These are phyloP conservation scores for Drosophila subsilvestris DNA, from an alignment of 2,888 invertebrate genomes.

Conservation along the genomic window DNA sequence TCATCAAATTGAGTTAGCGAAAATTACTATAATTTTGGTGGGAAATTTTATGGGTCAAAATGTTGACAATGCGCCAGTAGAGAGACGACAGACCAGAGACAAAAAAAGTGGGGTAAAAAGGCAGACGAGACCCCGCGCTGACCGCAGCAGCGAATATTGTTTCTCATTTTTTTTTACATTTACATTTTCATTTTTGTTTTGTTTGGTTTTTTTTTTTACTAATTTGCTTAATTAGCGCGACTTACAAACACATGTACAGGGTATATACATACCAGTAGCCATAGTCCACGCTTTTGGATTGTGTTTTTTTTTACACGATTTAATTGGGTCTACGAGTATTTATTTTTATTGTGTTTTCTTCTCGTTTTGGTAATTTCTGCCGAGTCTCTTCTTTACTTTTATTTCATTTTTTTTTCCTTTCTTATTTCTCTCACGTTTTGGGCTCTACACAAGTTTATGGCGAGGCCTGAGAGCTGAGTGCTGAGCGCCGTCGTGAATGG, in stretches of 20 bases:
- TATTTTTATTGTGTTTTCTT: constrained; percentile 41
- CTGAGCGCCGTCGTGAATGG: constrained; percentile 49
- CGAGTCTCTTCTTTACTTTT: constrained; percentile 38
- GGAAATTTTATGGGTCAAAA: constrained; percentile 79
- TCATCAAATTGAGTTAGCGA: constrained; percentile 74
- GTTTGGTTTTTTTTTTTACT: constrained; percentile 40
- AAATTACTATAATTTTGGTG: constrained; percentile 78
- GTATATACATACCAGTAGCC: constrained; percentile 2
- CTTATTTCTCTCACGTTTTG: constrained; percentile 76
- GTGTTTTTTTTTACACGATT: constrained; percentile 40
- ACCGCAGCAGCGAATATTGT: constrained; percentile 57
- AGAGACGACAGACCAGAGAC: constrained; percentile 18
- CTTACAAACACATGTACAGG: constrained; percentile 47
- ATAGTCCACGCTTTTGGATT: neutral
- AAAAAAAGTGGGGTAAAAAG: constrained; percentile 35
- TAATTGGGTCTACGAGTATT: constrained; percentile 53
- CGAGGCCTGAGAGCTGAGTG: constrained; percentile 48
- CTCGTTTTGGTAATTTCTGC: constrained; percentile 45
- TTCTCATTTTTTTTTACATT: constrained; percentile 22
- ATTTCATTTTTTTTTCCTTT: constrained; percentile 66
- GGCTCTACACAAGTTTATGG: constrained; percentile 64
- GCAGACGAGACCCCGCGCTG: constrained; percentile 56
- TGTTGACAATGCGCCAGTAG: constrained; percentile 61
- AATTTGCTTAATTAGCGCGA: constrained; percentile 74
- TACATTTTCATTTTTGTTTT: constrained; percentile 11